Base-by-base conservation (phyloP, 2,797 vertebrate species). In the Enteromius paludinosus region DNA sequence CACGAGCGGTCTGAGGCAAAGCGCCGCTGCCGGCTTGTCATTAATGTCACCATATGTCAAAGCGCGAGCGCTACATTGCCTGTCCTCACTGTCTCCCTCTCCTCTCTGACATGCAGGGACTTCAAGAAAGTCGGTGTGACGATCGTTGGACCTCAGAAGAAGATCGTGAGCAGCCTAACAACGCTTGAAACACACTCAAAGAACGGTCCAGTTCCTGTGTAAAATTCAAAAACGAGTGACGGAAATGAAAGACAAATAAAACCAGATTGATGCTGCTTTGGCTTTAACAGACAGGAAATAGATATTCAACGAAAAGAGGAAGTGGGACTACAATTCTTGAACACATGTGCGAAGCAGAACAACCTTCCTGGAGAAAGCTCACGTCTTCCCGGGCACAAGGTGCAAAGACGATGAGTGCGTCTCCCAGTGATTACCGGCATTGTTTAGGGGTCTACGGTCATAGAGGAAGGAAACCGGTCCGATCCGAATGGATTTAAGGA, bases 91-190 rank as follows among this genome's bases (percentile, higher is more conserved):
- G 38, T 62, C 74, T 87, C 41, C 78, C n/a, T 17, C 65, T 88
- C 69, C 87, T 75, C 28, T 90, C 86, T 70, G 33, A 70, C 84
- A 79, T 64, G 69, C 92, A 99, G 98, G 88, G 97, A 99, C 89
- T 91, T 97, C 91, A 99, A 98, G 94, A 99, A 98, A 90, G 93
- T 98, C 10, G 97, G 97, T 3, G 97, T 99, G 87, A 97, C 97
- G 28, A 96, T 99, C 86, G 95, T 97, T 87, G 97, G 97, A 86
- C 96, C 97, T 87, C 97, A 98, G 83, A 99, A 98, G 94, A 98
- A 98, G 93, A 96, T 99, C 82, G 94, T 99, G 92, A 98, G 96
- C 94, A 97, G 96, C 92, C 96, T 99, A 92, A 98, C 97, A 96
- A 93, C 95, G 92, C 95, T 98, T 90, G 98, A 99, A 94, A 96